Evolutionary conservation across 1,140 invertebrate genomes (phyloP), one percentile per base, ranked within the genome.

Genomic region (Zaprionus davidi): DNA sequence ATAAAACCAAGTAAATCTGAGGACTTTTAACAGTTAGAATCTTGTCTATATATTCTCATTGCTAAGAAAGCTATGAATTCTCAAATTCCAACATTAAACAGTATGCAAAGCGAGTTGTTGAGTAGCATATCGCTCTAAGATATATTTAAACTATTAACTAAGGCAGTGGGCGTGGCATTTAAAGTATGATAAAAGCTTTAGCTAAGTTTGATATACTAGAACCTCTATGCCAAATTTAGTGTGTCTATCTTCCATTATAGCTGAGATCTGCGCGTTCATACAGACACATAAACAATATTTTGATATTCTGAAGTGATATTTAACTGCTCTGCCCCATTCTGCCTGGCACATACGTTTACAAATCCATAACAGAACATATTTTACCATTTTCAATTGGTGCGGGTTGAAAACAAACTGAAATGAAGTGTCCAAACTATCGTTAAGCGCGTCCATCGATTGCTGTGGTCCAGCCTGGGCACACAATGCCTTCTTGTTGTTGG

Each of bases 401-500:
- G 31, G 5, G 0, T 41, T 2, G 38, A 17, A 44, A 44, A 3
- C 41, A 44, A 44, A 44, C n/a, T 44, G 41, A 44, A 44, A 17
- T 44, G n/a, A 46, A 46, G 7, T 46, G 41, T 46, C 41, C n/a
- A 46, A 46, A 46, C 41, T 46, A 46, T 46, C 15, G 15, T 46
- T 17, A 46, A 17, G 6, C n/a, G 2, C 6, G n/a, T 46, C 46
- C 20, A 51, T 31, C 28, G 28, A 31, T 31, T 31, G 28, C 28
- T 31, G 28, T 31, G 28, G 28, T 31, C 46, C 20, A 51, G 38
- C 38, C 1, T 13, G 46, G 36, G 60, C 58, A 31, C 76, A 75
- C 72, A 71, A 58, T 64, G 65, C 57, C 20, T 17, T n/a, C n/a
- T 53, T 73, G 55, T 72, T 26, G 46, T 41, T 68, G 71, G 57